Evolutionary conservation across 2,888 invertebrate genomes (phyloP).

Genomic region (Drosophila rellima): DNA sequence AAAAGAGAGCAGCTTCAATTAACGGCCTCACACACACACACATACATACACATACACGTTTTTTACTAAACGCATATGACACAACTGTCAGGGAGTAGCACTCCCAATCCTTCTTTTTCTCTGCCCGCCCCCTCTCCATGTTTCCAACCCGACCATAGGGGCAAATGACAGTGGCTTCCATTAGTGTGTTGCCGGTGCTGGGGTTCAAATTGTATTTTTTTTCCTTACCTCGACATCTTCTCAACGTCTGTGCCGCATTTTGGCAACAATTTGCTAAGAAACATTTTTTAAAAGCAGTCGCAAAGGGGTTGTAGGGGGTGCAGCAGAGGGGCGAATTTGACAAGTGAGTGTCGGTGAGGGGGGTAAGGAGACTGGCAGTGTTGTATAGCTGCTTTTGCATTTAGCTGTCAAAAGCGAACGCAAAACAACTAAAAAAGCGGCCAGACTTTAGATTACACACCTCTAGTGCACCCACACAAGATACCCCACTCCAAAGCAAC

Average conservation of each 20-base stretch:
- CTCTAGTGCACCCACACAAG: slow-evolving; percentile 48
- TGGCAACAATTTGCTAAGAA: slow-evolving; percentile 80
- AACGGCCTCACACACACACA: slow-evolving; percentile 57
- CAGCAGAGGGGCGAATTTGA: slow-evolving; percentile 55
- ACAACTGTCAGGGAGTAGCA: slow-evolving; percentile 43
- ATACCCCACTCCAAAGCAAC: not conserved
- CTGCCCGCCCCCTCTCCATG: not conserved
- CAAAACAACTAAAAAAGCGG: slow-evolving; percentile 47
- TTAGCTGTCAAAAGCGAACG: slow-evolving; percentile 77
- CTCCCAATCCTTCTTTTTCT: slow-evolving; percentile 10
- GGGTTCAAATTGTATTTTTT: slow-evolving; percentile 28
- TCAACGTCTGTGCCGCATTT: slow-evolving; percentile 64
- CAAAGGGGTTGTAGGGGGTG: not conserved
- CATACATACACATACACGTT: slow-evolving; percentile 35
- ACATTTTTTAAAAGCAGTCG: slow-evolving; percentile 73
- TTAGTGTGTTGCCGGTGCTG: slow-evolving; percentile 66
- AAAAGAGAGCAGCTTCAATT: slow-evolving; percentile 56
- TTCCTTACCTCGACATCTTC: slow-evolving; percentile 33
- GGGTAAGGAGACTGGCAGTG: slow-evolving; percentile 38
- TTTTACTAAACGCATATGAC: slow-evolving; percentile 64
- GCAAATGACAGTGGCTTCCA: slow-evolving; percentile 72
- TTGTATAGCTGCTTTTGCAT: slow-evolving; percentile 64
- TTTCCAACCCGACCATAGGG: not conserved
- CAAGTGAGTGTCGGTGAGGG: slow-evolving; percentile 55
- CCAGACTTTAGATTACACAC: slow-evolving; percentile 50